phyloP scores from a whole-genome alignment of 1,140 invertebrate genomes.

The Dolichoris vasculosae region DNA sequence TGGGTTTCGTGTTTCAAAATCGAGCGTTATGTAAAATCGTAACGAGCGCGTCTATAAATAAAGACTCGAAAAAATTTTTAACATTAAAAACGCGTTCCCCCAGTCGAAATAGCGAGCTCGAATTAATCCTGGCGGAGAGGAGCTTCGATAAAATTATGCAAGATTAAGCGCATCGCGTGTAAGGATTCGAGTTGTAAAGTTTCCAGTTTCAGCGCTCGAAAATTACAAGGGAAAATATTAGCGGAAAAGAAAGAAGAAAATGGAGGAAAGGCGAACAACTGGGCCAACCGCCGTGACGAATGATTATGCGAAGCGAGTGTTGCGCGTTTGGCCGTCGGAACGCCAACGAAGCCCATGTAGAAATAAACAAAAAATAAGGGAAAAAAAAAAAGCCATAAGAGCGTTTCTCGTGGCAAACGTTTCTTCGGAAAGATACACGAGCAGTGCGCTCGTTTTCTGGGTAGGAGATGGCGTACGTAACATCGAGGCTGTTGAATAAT shows the following conservation, averaged over 20 bases:
- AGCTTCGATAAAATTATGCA: not conserved
- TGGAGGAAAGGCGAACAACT: not conserved
- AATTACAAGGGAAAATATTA: not conserved
- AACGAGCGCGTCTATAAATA: not conserved
- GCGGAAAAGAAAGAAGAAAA: not conserved
- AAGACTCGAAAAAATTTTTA: not conserved
- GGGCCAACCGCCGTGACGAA: not conserved
- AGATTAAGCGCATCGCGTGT: not conserved
- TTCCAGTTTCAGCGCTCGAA: not conserved
- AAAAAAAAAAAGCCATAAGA: not conserved
- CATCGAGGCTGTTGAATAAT: not conserved
- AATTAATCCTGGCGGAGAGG: not conserved
- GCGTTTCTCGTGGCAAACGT: slow-evolving; percentile 9
- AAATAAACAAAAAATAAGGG: not conserved
- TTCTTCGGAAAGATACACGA: slow-evolving; percentile 10
- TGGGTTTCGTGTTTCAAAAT: too few species aligned
- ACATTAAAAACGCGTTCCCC: not conserved
- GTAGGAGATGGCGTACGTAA: not conserved
- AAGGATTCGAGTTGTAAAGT: not conserved
- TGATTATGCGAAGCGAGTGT: not conserved
- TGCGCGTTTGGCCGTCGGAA: not conserved
- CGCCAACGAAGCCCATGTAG: not conserved
- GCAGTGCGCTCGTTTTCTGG: not conserved
- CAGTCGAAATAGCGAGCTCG: not conserved
- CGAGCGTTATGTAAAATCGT: not conserved